These are phyloP conservation scores for Tetrax tetrax DNA, from an alignment of 2,113 vertebrate species.

Conservation along the genomic window DNA sequence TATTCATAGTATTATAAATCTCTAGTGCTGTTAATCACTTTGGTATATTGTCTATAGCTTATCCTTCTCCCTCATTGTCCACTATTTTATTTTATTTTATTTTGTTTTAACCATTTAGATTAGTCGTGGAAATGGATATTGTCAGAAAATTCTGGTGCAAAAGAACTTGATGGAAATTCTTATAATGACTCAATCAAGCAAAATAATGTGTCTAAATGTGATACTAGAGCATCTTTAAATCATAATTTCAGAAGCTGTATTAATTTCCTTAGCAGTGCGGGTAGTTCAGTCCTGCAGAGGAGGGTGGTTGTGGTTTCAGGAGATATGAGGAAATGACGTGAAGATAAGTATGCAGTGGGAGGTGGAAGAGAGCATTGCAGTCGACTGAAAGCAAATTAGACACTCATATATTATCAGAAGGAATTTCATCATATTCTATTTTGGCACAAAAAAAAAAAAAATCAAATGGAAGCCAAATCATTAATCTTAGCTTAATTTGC, in stretches of 20 bases:
- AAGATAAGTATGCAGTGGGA: not conserved
- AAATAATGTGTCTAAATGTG: accelerated
- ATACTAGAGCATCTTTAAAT: not conserved
- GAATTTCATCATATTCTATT: not conserved
- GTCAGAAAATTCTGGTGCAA: not conserved
- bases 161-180: not conserved
- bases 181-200: not conserved
- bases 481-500: not conserved
- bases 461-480: not conserved
- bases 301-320: not conserved
- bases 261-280: not conserved
- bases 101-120: not conserved
- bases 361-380: not conserved
- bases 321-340: not conserved
- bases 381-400: not conserved
- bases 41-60: not conserved
- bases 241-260: not conserved
- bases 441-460: not conserved
- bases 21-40: not conserved
- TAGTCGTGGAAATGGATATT: not conserved
- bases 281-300: not conserved
- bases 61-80: not conserved
- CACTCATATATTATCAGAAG: not conserved
- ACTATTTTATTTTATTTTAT: not conserved
- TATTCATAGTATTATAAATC: not conserved